Base-by-base conservation (phyloP, 2,888 invertebrate genomes). In the Zaprionus obscuricornis region DNA sequence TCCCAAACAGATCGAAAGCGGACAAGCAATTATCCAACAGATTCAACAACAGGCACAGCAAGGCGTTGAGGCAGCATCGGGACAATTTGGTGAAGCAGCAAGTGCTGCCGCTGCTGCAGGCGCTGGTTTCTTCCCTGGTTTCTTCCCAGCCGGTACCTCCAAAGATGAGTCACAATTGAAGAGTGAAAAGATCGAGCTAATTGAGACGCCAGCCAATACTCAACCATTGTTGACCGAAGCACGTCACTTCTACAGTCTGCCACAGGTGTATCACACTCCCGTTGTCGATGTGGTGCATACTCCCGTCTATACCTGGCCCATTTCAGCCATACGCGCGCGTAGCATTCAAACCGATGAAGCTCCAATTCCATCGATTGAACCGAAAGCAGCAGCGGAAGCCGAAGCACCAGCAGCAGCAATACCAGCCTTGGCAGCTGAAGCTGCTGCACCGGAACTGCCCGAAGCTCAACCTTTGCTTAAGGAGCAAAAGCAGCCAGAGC, bases 271-370 rank as follows among this genome's bases (percentile, higher is more conserved):
- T 31, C 83, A 60, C 54, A 79, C 86, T 0, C 88, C 88, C 3
- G 72, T 89, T 14, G 81, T 89, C n/a, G 89, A 89, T 60, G 81
- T 87, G 39, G 75, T 89, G 2, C 88, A 86, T 31, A 54, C 77
- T 0, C 88, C 89, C 1, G 68, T 88, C 26, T 72, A 85, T 27
- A 58, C 79, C 27, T 74, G 75, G 42, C 88, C 88, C 34, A 59
- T 87, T 22, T 63, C 79, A 0, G 74, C 87, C 16, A 74, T 89
- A 8, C 84, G 88, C 5, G 88, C 89, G 2, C 88, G 89, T 40
- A 88, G 89, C 58, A 65, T 88, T 55, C 72, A 74, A 31, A 36
- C 65, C 5, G 73, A 74, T 4, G 62, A 49, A 24, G 56, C 60
- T 17, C 67, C 72, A 6, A 22, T 45, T n/a, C 66, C 37, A 34